Conservation (phyloP, 2,888 invertebrate genomes). For the Drosophila siamana region DNA sequence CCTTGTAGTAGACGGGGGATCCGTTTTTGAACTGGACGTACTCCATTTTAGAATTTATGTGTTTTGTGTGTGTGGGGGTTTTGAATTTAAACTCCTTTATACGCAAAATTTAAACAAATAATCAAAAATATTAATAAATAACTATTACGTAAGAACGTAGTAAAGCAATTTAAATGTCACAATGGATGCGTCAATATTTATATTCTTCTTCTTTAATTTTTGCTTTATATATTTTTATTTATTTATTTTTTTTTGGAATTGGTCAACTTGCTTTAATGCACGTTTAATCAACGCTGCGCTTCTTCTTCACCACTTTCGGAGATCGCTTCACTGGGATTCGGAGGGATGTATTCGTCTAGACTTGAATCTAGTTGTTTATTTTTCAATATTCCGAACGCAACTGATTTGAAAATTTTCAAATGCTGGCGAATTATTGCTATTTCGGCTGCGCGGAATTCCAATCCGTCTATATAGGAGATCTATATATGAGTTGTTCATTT, state of each 20-base stretch:
- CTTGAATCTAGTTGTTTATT: slow-evolving; percentile 83
- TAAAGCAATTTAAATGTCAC: slow-evolving; percentile 32
- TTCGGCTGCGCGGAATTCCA: slow-evolving; percentile 79
- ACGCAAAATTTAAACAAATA: slow-evolving; percentile 57
- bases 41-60: slow-evolving; percentile 82
- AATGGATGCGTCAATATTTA: slow-evolving; percentile 30
- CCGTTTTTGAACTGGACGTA: slow-evolving; percentile 86
- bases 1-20: slow-evolving; percentile 85
- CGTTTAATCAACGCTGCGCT: slow-evolving; percentile 70
- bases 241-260: slow-evolving; percentile 27
- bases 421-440: slow-evolving; percentile 82
- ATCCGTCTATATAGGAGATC: slow-evolving; percentile 69
- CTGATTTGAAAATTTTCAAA: slow-evolving; percentile 83
- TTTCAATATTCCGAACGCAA: slow-evolving; percentile 86
- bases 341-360: slow-evolving; percentile 71
- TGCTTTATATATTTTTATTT: slow-evolving; percentile 21
- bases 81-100: slow-evolving; percentile 77
- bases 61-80: slow-evolving; percentile 58
- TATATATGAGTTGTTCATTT: slow-evolving; percentile 41
- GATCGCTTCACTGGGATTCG: slow-evolving; percentile 82
- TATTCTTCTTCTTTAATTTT: slow-evolving; percentile 23
- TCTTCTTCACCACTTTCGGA: slow-evolving; percentile 68
- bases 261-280: slow-evolving; percentile 77
- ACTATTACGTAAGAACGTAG: slow-evolving; percentile 62
- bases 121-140: slow-evolving; percentile 56